Percentiles rank a stretch among this genome's conserved stretches.
Evolutionary conservation across 1,140 invertebrate genomes (phyloP).

Genomic region (Chymomyza costata): DNA sequence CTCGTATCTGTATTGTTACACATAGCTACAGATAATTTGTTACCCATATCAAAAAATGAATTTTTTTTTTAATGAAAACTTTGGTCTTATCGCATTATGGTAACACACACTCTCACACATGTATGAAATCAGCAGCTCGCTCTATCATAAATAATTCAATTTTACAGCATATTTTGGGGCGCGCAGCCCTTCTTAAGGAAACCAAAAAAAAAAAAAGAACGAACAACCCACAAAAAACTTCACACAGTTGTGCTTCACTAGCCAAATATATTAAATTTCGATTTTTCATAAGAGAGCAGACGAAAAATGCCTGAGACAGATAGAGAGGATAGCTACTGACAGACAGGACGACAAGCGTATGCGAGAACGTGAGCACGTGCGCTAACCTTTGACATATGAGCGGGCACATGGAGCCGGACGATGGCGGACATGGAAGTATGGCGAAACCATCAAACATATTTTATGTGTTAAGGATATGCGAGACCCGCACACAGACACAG

Average conservation of each 20-base stretch:
- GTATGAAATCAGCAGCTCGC: slow-evolving; percentile 5
- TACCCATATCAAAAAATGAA: slow-evolving; percentile 29
- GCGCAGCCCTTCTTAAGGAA: background rate
- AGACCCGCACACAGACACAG: slow-evolving; percentile 27
- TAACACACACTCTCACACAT: background rate
- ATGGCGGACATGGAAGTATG: slow-evolving; percentile 20
- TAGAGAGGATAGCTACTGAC: background rate
- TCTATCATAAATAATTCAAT: slow-evolving; percentile 69
- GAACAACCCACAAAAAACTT: slow-evolving; percentile 34
- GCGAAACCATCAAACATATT: slow-evolving; percentile 69
- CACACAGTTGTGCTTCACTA: slow-evolving; percentile 47
- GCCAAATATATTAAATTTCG: slow-evolving; percentile 71
- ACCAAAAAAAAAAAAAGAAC: slow-evolving; percentile 16
- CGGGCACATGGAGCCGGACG: slow-evolving; percentile 5
- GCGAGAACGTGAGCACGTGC: slow-evolving; percentile 61
- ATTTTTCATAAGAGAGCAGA: slow-evolving; percentile 27
- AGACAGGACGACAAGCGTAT: background rate
- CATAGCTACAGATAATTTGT: slow-evolving; percentile 20
- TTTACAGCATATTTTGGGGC: slow-evolving; percentile 52
- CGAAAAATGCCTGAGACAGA: background rate
- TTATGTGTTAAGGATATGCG: slow-evolving; percentile 68
- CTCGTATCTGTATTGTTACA: background rate
- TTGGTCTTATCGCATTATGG: background rate
- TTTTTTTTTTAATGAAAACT: slow-evolving; percentile 29
- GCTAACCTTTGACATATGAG: slow-evolving; percentile 71